Base-by-base conservation (phyloP, 2,113 vertebrate genomes). In the Barbus barbus region DNA sequence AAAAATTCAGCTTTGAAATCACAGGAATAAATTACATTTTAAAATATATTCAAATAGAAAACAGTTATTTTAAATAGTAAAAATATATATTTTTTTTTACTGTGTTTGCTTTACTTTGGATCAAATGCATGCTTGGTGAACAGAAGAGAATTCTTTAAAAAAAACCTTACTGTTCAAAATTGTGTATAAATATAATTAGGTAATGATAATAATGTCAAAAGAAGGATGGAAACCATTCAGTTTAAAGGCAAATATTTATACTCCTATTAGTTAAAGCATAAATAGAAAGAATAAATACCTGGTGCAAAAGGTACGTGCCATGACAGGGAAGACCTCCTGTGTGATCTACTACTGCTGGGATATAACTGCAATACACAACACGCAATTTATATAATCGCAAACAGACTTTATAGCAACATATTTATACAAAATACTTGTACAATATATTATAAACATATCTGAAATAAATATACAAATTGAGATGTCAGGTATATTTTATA, bases 271-370 rank as follows among this genome's bases (percentile, higher is more conserved):
- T 53, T 7, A 18, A 48, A 28, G 31, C 4, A 28, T 9, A 3
- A n/a, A 16, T 4, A 44, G 38, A 26, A 22, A 73, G n/a, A 44
- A 41, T 22, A 63, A 61, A 53, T 95, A 99, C 98, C 97, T 99
- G 98, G 90, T 99, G 98, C 85, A 99, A 95, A 79, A 99, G 94
- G 88, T 97, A 98, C 0, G 96, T 98, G 16, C 98, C 98, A 77
- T 98, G 96, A 63, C 98, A 99, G 83, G 97, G 96, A 31, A 96
- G 90, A 20, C 96, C 97, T 86, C 94, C 95, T 0, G 96, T 96
- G 88, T 99, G 98, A 90, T 99, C 98, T 76, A 99, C 98, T 14
- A 99, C 93, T n/a, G 97, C 97, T 78, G 98, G 97, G 84, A 99
- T 99, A 89, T 98, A 99, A 92, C 98, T 99, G 85, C n/a, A 85